Evolutionary conservation across 2,113 vertebrate genomes (phyloP), one percentile per base, ranked within the genome.

Genomic region (Lipophrys pholis): DNA sequence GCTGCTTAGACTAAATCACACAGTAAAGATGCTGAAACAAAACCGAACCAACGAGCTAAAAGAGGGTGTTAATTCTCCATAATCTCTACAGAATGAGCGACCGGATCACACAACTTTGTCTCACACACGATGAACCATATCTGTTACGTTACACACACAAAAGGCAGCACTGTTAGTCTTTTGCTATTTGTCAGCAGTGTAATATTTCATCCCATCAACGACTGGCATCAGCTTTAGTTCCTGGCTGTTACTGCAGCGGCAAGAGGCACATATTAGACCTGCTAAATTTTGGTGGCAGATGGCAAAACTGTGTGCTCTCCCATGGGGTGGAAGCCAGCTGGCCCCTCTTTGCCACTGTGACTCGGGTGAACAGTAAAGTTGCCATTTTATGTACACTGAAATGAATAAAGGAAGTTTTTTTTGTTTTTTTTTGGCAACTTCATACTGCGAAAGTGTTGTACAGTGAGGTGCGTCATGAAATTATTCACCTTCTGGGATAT

Each of bases 271-370:
- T 62, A 82, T 83, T 83, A 85, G 72, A 86, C 68, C 69, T 61
- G 85, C 75, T 62, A 73, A 69, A 85, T 84, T 85, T 88, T 85
- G 78, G 76, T 71, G 82, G 76, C 89, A 89, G 87, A 91, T 91
- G 89, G 89, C 69, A 87, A 80, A 87, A 81, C 87, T 63, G 82
- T 77, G 75, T 83, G 78, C 66, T 64, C 56, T 86, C 89, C 87
- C 85, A 86, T 56, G 80, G 72, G 87, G 78, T 56, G 73, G 68
- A 39, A 82, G 83, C 89, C 83, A 83, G 83, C 83, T 82, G 81
- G 83, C 82, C 78, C 73, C 54, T 82, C 73, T 62, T 75, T 70
- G 60, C 79, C 49, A 45, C 78, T 69, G 61, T 64, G 64, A 83
- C 55, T 41, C 53, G 60, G 76, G 59, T 74, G 51, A 80, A 69